These are phyloP conservation scores for Acrocephalus kingi DNA, from an alignment of 2,113 vertebrate species.

Conservation along the genomic window DNA sequence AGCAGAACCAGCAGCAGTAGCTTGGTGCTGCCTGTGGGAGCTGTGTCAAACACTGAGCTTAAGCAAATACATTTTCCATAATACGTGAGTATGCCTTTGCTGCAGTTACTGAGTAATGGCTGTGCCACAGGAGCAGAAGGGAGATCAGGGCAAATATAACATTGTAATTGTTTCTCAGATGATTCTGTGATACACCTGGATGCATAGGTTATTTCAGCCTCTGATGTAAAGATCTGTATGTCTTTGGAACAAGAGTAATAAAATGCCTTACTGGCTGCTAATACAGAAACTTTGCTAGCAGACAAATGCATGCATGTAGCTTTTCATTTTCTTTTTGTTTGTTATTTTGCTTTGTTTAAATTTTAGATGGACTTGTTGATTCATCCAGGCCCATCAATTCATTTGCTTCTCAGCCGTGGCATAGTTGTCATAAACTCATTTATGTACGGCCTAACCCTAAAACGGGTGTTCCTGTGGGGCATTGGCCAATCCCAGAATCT, in stretches of 20 bases:
- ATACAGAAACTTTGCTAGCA: background rate
- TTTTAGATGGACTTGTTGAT: slow-evolving; percentile 79
- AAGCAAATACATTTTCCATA: background rate
- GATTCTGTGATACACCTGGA: background rate
- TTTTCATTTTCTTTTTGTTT: slow-evolving; percentile 9
- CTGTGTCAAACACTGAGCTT: background rate
- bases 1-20: background rate
- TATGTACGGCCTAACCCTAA: slow-evolving; percentile 84
- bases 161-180: background rate
- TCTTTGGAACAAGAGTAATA: background rate
- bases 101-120: background rate
- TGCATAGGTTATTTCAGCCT: background rate
- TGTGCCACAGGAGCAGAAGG: background rate
- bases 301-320: background rate
- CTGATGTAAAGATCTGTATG: background rate
- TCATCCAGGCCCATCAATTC: slow-evolving; percentile 73
- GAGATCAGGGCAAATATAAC: background rate
- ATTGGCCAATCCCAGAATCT: slow-evolving; percentile 85
- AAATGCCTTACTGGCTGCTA: background rate
- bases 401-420: slow-evolving; percentile 78
- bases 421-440: slow-evolving; percentile 85
- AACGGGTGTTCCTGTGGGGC: slow-evolving; percentile 84
- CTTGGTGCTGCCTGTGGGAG: background rate
- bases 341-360: slow-evolving; percentile 65
- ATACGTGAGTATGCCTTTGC: background rate